Evolutionary conservation across 2,113 vertebrate genomes (phyloP).

Genomic region (Pontoporia blainvillei): DNA sequence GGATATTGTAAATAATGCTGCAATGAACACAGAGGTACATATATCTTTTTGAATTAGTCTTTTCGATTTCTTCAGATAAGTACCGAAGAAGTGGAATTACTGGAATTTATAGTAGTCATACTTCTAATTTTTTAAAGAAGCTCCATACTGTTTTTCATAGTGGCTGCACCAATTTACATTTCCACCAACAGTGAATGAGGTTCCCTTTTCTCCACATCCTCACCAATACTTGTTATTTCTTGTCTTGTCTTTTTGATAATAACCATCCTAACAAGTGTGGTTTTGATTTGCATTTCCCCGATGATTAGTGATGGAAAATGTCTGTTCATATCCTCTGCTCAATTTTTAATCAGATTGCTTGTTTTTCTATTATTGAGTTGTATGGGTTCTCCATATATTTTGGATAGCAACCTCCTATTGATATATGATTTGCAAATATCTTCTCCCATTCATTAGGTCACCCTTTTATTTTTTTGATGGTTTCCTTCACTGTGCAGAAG

Average conservation of each 20-base stretch:
- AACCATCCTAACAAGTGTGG: neutral
- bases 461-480: neutral
- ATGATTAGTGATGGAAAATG: neutral
- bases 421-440: neutral
- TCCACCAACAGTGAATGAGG: neutral
- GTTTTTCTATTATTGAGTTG: neutral
- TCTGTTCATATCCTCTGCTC: neutral
- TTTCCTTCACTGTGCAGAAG: neutral
- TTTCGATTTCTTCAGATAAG: accelerated
- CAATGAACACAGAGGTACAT: neutral
- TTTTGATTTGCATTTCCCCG: neutral
- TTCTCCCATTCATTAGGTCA: neutral
- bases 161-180: neutral
- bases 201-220: neutral
- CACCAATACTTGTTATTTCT: neutral
- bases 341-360: neutral
- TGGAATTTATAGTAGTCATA: neutral
- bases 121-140: neutral
- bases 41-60: neutral
- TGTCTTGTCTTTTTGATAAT: neutral
- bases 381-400: neutral
- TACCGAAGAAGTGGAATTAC: neutral
- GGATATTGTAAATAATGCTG: neutral
- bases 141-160: neutral
- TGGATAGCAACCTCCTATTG: neutral